Base-by-base conservation (phyloP, 2,797 vertebrate genomes). In the Notolepis coatsorum region DNA sequence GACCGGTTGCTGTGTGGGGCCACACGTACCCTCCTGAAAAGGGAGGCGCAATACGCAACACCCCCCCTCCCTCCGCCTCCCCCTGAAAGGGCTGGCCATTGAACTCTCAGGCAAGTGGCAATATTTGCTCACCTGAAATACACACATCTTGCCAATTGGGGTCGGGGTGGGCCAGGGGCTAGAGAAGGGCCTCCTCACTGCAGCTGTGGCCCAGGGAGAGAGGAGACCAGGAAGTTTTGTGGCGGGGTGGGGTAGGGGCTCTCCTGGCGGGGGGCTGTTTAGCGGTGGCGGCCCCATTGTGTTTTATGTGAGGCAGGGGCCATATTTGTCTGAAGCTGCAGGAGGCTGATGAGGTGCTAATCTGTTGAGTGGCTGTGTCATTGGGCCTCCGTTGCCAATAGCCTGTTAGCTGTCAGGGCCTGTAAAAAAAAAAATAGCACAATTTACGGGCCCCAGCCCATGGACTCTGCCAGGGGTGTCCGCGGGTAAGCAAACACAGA, bases 271-370 rank as follows among this genome's bases (percentile, higher is more conserved):
- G 91, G 82, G 77, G 85, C 92, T 93, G 91, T 94, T 95, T 94
- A 95, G 96, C 91, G 81, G 92, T 87, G 88, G 91, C 75, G 51
- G 73, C 65, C 46, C 78, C 75, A 91, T 95, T 91, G 95, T 95
- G 93, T 94, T 94, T 93, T 93, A 81, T 86, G 80, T 79, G 81
- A 87, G 91, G 88, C 89, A 86, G 88, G 77, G 90, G 85, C 84
- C 68, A 84, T 96, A 95, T 96, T 98, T 97, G 94, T 94, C 74
- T 45, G 88, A 84, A 93, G 71, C 96, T 86, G 90, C 90, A 89
- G 96, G 96, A 91, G 93, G 92, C 86, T 95, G 95, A 98, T 92
- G 96, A 97, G 95, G 94, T 95, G 95, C 84, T 95, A 97, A 98
- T 95, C 89, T 87, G 88, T 88, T 87, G 87, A 90, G 84, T 84